Evolutionary conservation across 2,797 vertebrate species (phyloP), one percentile per base, ranked within the genome.

Genomic region (Peromyscus attwateri): DNA sequence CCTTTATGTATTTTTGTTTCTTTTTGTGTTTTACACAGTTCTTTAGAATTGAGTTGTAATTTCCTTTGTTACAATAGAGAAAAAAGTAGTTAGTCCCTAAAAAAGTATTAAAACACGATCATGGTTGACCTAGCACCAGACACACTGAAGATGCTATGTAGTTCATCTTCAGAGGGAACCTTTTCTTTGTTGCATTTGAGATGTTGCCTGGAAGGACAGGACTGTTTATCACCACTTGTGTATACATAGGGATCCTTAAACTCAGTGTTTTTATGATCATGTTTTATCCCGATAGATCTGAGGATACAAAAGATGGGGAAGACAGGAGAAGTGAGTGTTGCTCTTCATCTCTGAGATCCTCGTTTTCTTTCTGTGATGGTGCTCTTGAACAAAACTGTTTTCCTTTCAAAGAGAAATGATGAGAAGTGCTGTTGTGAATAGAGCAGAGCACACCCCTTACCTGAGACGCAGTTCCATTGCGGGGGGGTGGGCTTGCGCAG

Each of bases 11-110:
- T n/a, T 52, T 27, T 57, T 57, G 16, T 66, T 75, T 14, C 13
- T 64, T 83, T 89, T 83, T 76, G 2, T 66, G 55, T 23, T 82
- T 76, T 55, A 55, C 13, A 43, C 57, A 43, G 3, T 90, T n/a
- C 49, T 57, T 92, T 87, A 75, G 60, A 85, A 80, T 16, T 95
- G 64, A 96, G 29, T 92, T 95, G 12, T 83, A 14, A 95, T 95
- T 92, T 92, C 10, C 60, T 90, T 87, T 93, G 40, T 49, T 84
- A 83, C 77, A 75, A 23, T 52, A 79, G 62, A 93, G 85, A 55
- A 3, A 87, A 94, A 87, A 95, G 57, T 52, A 89, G 12, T 81
- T 95, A 9, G 21, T 96, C 8, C 46, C 37, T 73, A 70, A 83
- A 52, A 87, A 34, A 95, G 52, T 34, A 82, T n/a, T 82, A 81